A percentile compares a stretch with the other conserved stretches of the same genome.
Evolutionary conservation across 2,797 vertebrate genomes (phyloP).

Genomic region (Gymnocypris eckloni): DNA sequence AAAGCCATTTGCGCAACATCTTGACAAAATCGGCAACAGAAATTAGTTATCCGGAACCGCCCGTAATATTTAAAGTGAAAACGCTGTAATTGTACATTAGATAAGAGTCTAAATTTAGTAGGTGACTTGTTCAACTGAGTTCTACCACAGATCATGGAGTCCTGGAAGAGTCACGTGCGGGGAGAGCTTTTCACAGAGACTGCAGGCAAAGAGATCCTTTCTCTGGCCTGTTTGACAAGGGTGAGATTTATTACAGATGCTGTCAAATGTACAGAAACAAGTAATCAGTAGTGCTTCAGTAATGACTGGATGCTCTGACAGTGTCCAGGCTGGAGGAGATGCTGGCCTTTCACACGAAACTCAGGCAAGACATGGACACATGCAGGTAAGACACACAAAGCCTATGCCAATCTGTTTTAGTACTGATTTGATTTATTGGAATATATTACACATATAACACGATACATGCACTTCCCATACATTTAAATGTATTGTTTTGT

Average conservation of each 20-base stretch:
- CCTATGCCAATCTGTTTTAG: background rate
- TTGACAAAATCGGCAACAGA: background rate
- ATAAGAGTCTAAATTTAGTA: background rate
- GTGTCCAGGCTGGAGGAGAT: conserved; percentile 76
- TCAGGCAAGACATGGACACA: conserved; percentile 68
- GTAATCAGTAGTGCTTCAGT: background rate
- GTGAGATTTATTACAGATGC: conserved; percentile 63
- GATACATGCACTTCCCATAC: background rate
- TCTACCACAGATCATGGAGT: conserved; percentile 65
- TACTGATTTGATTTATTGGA: background rate
- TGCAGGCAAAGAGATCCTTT: conserved; percentile 69
- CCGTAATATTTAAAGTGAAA: background rate
- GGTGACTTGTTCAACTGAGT: background rate
- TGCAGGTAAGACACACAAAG: conserved; percentile 64
- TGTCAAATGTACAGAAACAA: background rate
- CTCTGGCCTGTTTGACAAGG: conserved; percentile 70
- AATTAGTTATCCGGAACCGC: background rate
- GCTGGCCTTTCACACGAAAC: conserved; percentile 67
- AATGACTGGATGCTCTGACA: conserved; percentile 45
- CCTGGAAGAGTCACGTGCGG: conserved; percentile 78
- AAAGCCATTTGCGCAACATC: background rate
- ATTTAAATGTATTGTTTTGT: background rate
- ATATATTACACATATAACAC: background rate
- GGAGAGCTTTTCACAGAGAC: conserved; percentile 71
- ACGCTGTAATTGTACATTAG: background rate